Percentiles rank a stretch among this genome's conserved stretches.
phyloP scores from a whole-genome alignment of 1,140 invertebrate genomes.

The Drosophila eugracilis region DNA sequence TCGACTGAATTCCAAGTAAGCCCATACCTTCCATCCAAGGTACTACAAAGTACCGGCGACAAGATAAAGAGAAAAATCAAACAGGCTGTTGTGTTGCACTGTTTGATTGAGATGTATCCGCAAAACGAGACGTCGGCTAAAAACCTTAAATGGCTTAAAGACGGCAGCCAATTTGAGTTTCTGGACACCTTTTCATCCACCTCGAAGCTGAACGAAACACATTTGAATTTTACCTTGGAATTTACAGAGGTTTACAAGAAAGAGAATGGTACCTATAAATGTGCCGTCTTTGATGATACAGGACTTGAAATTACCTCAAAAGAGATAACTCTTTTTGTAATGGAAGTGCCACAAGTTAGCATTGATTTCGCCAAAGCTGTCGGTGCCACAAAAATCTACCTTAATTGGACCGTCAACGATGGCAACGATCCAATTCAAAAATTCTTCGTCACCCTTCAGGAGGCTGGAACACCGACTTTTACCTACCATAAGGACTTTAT shows the following conservation, averaged over 20 bases:
- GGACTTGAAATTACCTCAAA: constrained; percentile 59
- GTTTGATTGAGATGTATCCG: constrained; percentile 87
- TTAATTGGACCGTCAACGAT: constrained; percentile 93
- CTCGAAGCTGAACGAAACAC: constrained; percentile 86
- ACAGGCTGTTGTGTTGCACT: constrained; percentile 85
- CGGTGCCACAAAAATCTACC: constrained; percentile 89
- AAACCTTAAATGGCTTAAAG: constrained; percentile 86
- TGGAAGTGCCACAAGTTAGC: constrained; percentile 89
- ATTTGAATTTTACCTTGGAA: constrained; percentile 86
- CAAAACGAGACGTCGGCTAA: constrained; percentile 85
- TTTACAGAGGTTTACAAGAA: constrained; percentile 87
- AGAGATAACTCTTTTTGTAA: constrained; percentile 86
- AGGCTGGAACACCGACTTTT: constrained; percentile 85
- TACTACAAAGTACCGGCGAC: constrained; percentile 84
- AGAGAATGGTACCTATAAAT: constrained; percentile 89
- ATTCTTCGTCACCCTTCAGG: constrained; percentile 88
- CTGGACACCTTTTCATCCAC: constrained; percentile 71
- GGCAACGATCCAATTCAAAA: constrained; percentile 90
- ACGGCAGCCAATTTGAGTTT: constrained; percentile 85
- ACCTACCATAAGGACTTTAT: constrained; percentile 86
- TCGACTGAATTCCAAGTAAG: constrained; percentile 72
- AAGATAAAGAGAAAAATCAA: constrained; percentile 85
- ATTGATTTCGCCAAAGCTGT: constrained; percentile 91
- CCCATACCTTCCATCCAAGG: constrained; percentile 85
- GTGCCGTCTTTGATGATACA: constrained; percentile 78